Evolutionary conservation across 2,113 vertebrate species (phyloP).

Genomic region (Rhegmatorhina hoffmannsi): DNA sequence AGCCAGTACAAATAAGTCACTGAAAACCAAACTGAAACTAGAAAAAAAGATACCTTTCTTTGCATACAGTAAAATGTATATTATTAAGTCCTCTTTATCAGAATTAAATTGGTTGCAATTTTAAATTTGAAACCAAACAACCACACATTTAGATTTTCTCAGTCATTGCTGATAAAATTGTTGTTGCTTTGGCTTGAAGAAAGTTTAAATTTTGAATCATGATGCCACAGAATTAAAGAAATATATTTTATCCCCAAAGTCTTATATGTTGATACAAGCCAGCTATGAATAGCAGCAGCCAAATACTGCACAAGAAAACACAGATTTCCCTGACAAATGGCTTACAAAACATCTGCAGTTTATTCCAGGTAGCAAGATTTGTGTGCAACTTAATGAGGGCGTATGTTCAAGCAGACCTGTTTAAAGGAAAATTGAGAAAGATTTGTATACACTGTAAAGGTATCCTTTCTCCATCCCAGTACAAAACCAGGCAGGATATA

Average conservation of each 20-base stretch:
- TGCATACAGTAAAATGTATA: background rate
- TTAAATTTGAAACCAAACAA: background rate
- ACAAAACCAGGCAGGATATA: background rate
- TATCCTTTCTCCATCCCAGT: background rate
- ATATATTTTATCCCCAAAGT: background rate
- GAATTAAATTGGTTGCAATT: background rate
- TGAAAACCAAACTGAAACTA: background rate
- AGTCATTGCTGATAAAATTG: background rate
- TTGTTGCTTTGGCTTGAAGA: background rate
- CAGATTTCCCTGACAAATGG: background rate
- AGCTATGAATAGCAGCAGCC: background rate
- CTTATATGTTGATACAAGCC: background rate
- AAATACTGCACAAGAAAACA: background rate
- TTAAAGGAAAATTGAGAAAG: background rate
- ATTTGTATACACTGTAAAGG: background rate
- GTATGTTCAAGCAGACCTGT: background rate
- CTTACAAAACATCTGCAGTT: background rate
- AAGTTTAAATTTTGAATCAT: background rate
- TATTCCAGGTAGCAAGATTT: background rate
- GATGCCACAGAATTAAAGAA: background rate
- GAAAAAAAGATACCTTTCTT: background rate
- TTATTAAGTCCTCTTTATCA: background rate
- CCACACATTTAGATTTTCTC: background rate
- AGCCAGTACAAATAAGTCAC: background rate
- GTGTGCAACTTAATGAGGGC: background rate